Evolutionary conservation across 2,797 vertebrate genomes (phyloP).

Genomic region (Mycteria americana): DNA sequence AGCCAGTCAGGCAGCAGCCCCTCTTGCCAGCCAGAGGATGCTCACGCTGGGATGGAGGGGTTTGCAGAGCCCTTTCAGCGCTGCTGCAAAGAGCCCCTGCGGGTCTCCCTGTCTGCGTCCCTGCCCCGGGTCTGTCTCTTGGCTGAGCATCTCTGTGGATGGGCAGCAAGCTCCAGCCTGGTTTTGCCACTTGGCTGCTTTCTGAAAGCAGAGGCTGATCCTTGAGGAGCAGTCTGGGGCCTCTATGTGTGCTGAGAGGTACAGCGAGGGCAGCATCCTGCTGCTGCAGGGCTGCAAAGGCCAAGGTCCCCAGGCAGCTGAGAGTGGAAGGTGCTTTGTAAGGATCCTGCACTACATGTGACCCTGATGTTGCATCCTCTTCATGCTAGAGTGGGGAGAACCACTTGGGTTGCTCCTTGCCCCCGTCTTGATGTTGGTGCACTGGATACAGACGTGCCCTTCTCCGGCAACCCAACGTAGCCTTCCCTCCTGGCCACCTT

Average conservation of each 20-base stretch:
- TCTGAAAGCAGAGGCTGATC: not conserved
- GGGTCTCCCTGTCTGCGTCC: rapidly evolving
- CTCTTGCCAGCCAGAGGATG: not conserved
- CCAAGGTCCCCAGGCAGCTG: not conserved
- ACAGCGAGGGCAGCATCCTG: not conserved
- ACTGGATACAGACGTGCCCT: not conserved
- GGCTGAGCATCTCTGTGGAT: not conserved
- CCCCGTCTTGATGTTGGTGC: not conserved
- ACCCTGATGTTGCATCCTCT: not conserved
- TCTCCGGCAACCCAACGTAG: not conserved
- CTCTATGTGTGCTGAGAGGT: not conserved
- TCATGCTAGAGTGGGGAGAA: not conserved
- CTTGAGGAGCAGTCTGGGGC: not conserved
- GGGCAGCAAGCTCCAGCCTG: not conserved
- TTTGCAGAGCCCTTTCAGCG: not conserved
- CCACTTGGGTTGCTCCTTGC: not conserved
- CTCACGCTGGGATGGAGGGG: not conserved
- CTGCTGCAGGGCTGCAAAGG: not conserved
- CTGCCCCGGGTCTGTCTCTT: rapidly evolving
- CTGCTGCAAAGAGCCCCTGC: rapidly evolving
- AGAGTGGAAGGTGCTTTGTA: not conserved
- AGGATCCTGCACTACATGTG: not conserved
- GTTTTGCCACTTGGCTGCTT: not conserved
- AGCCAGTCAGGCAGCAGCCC: not conserved
- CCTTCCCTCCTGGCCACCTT: not conserved